Evolutionary conservation across 2,113 vertebrate genomes (phyloP).

Genomic region (Microtus richardsoni): DNA sequence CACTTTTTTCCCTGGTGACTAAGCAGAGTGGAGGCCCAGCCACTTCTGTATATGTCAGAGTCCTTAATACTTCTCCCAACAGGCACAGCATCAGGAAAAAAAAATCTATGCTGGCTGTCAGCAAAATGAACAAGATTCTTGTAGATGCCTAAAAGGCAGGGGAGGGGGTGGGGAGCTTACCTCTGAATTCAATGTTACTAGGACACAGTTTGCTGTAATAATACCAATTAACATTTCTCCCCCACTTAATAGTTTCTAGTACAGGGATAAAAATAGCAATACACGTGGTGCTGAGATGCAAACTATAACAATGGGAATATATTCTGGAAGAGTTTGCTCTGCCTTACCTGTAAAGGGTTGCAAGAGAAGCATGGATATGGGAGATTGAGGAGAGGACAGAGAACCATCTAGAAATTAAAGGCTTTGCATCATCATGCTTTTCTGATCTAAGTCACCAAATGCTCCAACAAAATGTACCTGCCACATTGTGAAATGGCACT

Average conservation of each 20-base stretch:
- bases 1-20: neutral
- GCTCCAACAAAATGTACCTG: neutral
- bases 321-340: neutral
- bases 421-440: neutral
- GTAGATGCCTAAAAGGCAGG: constrained; percentile 79
- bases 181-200: constrained; percentile 79
- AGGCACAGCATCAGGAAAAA: constrained; percentile 15
- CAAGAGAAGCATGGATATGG: neutral
- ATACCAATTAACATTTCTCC: constrained; percentile 86
- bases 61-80: constrained; percentile 69
- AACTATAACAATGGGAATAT: constrained; percentile 66
- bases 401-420: neutral
- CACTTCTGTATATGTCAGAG: constrained; percentile 39
- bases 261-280: constrained; percentile 79
- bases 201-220: constrained; percentile 84
- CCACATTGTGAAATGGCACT: neutral
- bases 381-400: neutral
- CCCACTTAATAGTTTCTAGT: constrained; percentile 83
- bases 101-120: constrained; percentile 81
- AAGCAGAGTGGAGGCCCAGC: neutral
- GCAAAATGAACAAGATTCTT: constrained; percentile 37
- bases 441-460: neutral
- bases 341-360: neutral
- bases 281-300: constrained; percentile 69
- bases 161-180: constrained; percentile 59